A percentile compares a stretch with the other conserved stretches of the same genome.
These are phyloP conservation scores for Entomobrya multifasciata DNA, from an alignment of 2,888 invertebrate genomes.

Conservation along the genomic window DNA sequence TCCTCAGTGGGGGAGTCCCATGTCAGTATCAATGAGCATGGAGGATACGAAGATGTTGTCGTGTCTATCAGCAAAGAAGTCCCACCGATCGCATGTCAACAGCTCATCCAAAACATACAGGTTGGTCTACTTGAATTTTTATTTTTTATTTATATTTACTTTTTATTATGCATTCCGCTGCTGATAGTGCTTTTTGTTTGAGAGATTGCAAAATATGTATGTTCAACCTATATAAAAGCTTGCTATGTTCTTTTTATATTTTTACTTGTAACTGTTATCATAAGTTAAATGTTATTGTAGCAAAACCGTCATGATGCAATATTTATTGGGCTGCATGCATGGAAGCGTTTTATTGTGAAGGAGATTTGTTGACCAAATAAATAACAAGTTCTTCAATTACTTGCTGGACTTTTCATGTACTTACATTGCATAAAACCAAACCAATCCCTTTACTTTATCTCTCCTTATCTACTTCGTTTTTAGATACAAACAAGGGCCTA, in stretches of 20 bases:
- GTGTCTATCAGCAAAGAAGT: constrained; percentile 79
- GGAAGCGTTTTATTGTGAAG: constrained; percentile 15
- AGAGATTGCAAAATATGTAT: too few relatives aligned
- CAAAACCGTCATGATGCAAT: not conserved
- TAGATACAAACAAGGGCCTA: too few relatives aligned
- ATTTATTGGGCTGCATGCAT: constrained; percentile 16
- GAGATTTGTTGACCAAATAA: constrained; percentile 59
- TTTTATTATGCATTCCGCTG: constrained; percentile 47
- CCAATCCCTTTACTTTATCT: not conserved
- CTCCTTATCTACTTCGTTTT: not conserved
- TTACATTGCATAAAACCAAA: too few relatives aligned
- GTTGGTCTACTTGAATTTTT: constrained; percentile 75
- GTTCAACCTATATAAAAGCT: too few relatives aligned
- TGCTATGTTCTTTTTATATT: not conserved
- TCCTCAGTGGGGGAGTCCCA: constrained; percentile 70
- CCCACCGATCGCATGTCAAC: constrained; percentile 79
- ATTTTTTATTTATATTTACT: constrained; percentile 29
- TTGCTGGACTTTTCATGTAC: constrained; percentile 43
- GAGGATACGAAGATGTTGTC: constrained; percentile 79
- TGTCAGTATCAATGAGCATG: constrained; percentile 78
- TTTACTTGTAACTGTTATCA: too few relatives aligned
- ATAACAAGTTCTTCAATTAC: constrained; percentile 53
- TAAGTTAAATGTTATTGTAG: too few relatives aligned
- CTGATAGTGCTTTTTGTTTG: not conserved
- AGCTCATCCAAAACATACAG: constrained; percentile 80